Evolutionary conservation across 2,113 vertebrate genomes (phyloP).

Genomic region (Talpa occidentalis): DNA sequence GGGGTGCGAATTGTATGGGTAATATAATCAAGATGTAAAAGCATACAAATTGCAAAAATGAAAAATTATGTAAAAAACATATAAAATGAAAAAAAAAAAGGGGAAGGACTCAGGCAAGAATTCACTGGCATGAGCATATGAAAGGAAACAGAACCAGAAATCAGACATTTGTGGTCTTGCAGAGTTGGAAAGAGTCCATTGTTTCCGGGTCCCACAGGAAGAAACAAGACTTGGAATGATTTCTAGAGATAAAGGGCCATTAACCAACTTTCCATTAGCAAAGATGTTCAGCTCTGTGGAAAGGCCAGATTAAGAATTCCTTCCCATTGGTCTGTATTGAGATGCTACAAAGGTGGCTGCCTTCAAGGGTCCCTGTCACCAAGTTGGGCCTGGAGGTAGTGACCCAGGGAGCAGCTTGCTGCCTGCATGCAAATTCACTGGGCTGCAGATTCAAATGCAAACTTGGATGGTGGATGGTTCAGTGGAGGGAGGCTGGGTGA

Average conservation of each 20-base stretch:
- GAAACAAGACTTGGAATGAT: neutral
- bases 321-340: neutral
- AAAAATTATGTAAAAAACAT: too few species aligned
- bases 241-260: neutral
- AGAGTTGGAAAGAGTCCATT: too few species aligned
- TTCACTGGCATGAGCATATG: neutral
- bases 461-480: accelerated
- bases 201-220: neutral
- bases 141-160: neutral
- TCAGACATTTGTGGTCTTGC: neutral
- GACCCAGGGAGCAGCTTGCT: too few species aligned
- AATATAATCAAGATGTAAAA: too few species aligned
- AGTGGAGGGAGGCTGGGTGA: neutral
- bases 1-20: too few species aligned
- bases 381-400: accelerated
- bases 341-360: neutral
- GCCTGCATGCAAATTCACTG: neutral
- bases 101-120: neutral
- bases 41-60: too few species aligned
- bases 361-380: neutral
- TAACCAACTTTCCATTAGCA: neutral
- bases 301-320: neutral
- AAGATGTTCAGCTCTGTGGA: neutral
- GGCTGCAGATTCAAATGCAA: too few species aligned
- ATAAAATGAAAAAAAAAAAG: too few species aligned